Evolutionary conservation across 2,888 invertebrate genomes (phyloP).

Genomic region (Pegoplata infirma): DNA sequence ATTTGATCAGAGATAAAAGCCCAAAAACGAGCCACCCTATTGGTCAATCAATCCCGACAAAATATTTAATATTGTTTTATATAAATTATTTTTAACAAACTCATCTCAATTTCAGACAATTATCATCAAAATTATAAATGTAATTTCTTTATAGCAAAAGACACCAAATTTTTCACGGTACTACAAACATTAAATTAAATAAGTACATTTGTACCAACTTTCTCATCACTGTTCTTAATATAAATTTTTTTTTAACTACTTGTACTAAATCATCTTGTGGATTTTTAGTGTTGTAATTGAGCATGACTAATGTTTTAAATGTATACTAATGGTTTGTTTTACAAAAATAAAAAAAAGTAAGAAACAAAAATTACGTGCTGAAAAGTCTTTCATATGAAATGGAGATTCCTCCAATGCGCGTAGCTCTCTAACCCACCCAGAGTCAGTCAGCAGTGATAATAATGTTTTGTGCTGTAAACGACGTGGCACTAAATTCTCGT

Average conservation of each 20-base stretch:
- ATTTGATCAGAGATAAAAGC: no score
- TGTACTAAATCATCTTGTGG: constrained; percentile 73
- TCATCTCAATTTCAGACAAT: no score
- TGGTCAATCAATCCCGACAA: no score
- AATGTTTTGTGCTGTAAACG: constrained; percentile 51
- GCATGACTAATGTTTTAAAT: constrained; percentile 77
- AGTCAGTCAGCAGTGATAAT: constrained; percentile 37
- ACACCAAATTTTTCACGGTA: no score
- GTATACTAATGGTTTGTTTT: constrained; percentile 77
- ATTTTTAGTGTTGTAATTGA: constrained; percentile 52
- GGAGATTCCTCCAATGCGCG: constrained; percentile 4
- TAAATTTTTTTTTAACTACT: constrained; percentile 75
- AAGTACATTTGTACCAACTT: no score
- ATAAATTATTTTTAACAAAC: no score
- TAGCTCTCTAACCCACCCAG: constrained; percentile 12
- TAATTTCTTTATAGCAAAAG: no score
- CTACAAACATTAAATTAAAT: no score
- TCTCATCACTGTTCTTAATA: no score
- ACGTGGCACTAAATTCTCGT: constrained; percentile 68
- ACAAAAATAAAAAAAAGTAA: constrained; percentile 70
- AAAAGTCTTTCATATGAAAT: constrained; percentile 39
- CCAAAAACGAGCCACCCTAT: no score
- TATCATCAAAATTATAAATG: no score
- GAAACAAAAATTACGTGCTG: constrained; percentile 63
- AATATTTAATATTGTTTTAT: no score